phyloP scores from a whole-genome alignment of 2,888 invertebrate species.

The Drosophila leonis region DNA sequence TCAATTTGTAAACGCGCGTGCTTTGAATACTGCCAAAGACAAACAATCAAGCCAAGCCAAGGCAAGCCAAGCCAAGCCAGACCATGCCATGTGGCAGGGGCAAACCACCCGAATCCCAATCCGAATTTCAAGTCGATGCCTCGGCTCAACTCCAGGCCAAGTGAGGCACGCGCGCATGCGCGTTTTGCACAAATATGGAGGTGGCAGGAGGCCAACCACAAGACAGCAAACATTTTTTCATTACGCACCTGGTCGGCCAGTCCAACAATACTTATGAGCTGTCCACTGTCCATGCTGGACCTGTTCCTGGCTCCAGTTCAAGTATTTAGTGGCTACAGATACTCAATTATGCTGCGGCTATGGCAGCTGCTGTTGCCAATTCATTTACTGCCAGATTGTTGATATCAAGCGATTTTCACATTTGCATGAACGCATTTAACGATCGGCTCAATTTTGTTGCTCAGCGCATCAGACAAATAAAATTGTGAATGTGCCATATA shows the following conservation, averaged over 20 bases:
- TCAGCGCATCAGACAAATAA: constrained; percentile 32
- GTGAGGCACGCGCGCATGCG: constrained; percentile 68
- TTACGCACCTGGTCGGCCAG: constrained; percentile 46
- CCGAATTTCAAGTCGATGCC: constrained; percentile 23
- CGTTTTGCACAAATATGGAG: constrained; percentile 63
- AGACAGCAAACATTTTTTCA: constrained; percentile 43
- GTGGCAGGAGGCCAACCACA: constrained; percentile 53
- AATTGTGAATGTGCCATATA: constrained; percentile 40
- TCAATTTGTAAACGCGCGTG: constrained; percentile 81
- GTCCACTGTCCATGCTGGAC: constrained; percentile 26
- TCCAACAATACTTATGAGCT: constrained; percentile 41
- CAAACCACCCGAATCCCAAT: constrained; percentile 29
- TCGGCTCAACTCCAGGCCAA: constrained; percentile 47
- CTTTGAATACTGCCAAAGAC: constrained; percentile 70
- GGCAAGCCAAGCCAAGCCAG: neutral
- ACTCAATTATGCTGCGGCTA: constrained; percentile 51
- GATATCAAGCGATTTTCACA: constrained; percentile 21
- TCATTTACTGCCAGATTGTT: constrained; percentile 22
- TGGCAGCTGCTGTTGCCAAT: constrained; percentile 21
- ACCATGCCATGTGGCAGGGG: constrained; percentile 23
- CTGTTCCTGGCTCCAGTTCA: constrained; percentile 36
- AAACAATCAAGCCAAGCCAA: constrained; percentile 44
- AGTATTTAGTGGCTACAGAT: constrained; percentile 46
- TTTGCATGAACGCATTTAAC: constrained; percentile 58
- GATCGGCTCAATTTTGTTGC: constrained; percentile 32